These are phyloP conservation scores for Brachystomella parvula DNA, from an alignment of 1,140 invertebrate species.

Conservation along the genomic window DNA sequence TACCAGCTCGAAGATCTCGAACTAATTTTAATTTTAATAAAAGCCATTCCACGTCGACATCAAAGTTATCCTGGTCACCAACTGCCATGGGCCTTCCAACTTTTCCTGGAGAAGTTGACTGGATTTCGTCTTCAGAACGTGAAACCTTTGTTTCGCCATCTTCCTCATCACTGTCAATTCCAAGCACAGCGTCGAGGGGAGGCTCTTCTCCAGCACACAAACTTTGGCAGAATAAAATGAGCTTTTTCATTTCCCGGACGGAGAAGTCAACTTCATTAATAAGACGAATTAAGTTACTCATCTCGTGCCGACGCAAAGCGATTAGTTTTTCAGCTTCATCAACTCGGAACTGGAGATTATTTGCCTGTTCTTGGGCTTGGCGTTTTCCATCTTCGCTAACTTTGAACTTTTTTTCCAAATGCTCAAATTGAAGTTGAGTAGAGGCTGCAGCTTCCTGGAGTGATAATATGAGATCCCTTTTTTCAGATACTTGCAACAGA, in stretches of 20 bases:
- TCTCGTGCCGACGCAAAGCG: constrained; percentile 15
- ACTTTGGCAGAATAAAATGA: constrained; percentile 18
- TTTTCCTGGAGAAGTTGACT: too few relatives aligned
- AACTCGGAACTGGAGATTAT: constrained; percentile 1
- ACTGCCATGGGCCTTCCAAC: too few relatives aligned
- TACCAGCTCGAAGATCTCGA: constrained; percentile 15
- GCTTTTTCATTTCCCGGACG: constrained; percentile 25
- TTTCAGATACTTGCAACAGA: neutral
- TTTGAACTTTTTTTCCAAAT: constrained; percentile 10
- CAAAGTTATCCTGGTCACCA: neutral
- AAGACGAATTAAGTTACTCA: constrained; percentile 22
- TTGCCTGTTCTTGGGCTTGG: constrained; percentile 2
- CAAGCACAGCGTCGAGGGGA: constrained; percentile 21
- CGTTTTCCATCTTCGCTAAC: constrained; percentile 11
- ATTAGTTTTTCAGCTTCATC: constrained; percentile 10
- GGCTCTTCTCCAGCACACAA: constrained; percentile 28
- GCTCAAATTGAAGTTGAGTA: constrained; percentile 7
- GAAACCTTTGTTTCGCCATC: neutral
- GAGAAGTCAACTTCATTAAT: constrained; percentile 30
- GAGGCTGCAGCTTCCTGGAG: constrained; percentile 9
- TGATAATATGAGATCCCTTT: neutral
- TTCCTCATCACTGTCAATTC: constrained; percentile 12
- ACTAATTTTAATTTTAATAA: constrained; percentile 21
- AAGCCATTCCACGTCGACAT: constrained; percentile 25
- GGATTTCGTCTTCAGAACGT: too few relatives aligned